A percentile compares a stretch with the other conserved stretches of the same genome.
phyloP scores from a whole-genome alignment of 2,113 vertebrate genomes.

The Callopanchax toddi region DNA sequence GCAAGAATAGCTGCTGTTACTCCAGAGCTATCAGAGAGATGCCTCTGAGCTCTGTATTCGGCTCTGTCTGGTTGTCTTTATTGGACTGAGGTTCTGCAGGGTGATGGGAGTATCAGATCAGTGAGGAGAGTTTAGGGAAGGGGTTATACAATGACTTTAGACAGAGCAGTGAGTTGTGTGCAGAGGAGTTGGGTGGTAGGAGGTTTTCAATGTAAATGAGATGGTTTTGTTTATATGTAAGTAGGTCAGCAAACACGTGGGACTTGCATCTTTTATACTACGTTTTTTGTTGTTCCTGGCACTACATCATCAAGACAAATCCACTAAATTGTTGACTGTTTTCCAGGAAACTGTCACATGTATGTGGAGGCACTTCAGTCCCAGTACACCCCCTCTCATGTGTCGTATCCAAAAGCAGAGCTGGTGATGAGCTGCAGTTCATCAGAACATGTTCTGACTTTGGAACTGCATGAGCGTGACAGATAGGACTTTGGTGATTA shows the following conservation, averaged over 20 bases:
- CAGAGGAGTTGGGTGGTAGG: background rate
- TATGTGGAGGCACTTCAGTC: background rate
- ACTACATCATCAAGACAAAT: background rate
- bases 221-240: conserved; percentile 36
- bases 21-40: too few species aligned
- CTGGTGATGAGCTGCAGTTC: conserved; percentile 4
- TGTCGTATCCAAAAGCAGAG: background rate
- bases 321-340: conserved; percentile 8
- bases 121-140: conserved; percentile 8
- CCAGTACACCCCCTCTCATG: conserved; percentile 25
- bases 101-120: background rate
- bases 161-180: background rate
- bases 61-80: background rate
- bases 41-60: conserved; percentile 1
- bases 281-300: conserved; percentile 14
- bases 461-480: background rate
- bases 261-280: conserved; percentile 39
- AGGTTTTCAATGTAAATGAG: conserved; percentile 32
- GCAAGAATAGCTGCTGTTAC: too few species aligned
- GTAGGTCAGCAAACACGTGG: conserved; percentile 61
- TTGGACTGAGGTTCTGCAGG: background rate
- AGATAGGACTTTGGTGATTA: conserved; percentile 1
- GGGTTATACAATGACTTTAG: background rate
- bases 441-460: background rate
- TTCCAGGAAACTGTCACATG: conserved; percentile 21